Base-by-base conservation (phyloP, 2,113 vertebrate genomes). In the Onychostruthus taczanowskii region DNA sequence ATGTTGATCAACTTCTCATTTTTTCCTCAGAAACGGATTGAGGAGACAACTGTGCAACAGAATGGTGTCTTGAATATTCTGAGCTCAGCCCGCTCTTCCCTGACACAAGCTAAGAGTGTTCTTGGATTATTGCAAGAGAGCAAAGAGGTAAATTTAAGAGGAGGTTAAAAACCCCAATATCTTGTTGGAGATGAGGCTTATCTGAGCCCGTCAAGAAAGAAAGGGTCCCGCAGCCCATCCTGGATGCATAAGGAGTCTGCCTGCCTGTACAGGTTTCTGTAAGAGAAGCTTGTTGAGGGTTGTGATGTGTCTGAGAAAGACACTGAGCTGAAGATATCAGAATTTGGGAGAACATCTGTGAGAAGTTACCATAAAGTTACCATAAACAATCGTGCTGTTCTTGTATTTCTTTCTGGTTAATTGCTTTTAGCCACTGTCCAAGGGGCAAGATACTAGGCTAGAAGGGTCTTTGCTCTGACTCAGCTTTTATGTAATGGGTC, bases 81-180 rank as follows among this genome's bases (percentile, higher is more conserved):
- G 46, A 88, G 55, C 58, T 87, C 97, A n/a, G 98, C 99, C 8
- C 95, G 97, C 33, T 77, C 97, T 26, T 98, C 99, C 61, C 94
- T 99, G 74, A 92, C 93, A 9, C 98, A 98, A 87, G 98, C 98
- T 9, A 97, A 97, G 33, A 93, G 96, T 41, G 75, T 97, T 49
- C 87, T 98, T 49, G 96, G 98, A 66, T 97, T 95, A 93, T 92
- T 99, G 76, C 93, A 93, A 10, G 97, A 98, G 84, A 99, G 97
- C 93, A 99, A 98, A 97, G 98, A 96, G 98, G 99, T 99, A 98
- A 31, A 82, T 85, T 67, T 24, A 50, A 55, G 23, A 56, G 39
- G 43, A 23, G 26, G 66, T 84, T 55, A 50, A 62, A 85, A 66
- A 1, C 2, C 11, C 6, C 10, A 20, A 0, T 67, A 33, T 80